These are phyloP conservation scores for Meriones psammophilus DNA, from an alignment of 2,797 vertebrate genomes.

Conservation along the genomic window DNA sequence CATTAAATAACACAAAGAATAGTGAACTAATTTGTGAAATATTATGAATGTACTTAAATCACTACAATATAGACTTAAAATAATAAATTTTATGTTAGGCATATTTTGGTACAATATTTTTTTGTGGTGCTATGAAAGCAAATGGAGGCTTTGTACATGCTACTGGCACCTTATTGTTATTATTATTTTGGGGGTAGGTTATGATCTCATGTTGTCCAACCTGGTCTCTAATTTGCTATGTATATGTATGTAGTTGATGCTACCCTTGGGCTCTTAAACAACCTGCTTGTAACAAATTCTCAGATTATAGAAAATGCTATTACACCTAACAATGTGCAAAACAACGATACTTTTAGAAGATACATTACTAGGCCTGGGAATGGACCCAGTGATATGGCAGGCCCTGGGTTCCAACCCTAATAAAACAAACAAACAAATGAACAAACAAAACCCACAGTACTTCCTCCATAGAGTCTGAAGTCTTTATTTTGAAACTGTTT, in stretches of 20 bases:
- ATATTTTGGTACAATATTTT: conserved; percentile 3
- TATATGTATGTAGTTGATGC: background rate
- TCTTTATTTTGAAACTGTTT: background rate
- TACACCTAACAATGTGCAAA: background rate
- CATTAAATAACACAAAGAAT: background rate
- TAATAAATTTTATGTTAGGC: background rate
- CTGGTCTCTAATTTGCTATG: background rate
- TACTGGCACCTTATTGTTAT: background rate
- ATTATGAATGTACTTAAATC: background rate
- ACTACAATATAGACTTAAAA: background rate
- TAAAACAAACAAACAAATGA: background rate
- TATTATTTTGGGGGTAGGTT: too few relatives aligned
- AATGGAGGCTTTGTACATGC: background rate
- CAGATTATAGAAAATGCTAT: background rate
- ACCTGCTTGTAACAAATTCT: background rate
- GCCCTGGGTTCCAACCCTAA: background rate
- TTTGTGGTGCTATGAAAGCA: background rate
- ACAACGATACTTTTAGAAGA: background rate
- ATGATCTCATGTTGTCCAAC: background rate
- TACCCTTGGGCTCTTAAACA: background rate
- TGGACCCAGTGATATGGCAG: background rate
- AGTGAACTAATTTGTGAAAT: background rate
- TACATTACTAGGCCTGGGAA: background rate
- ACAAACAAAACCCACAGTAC: background rate
- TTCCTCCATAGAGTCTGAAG: background rate